Percentiles rank a stretch among this genome's conserved stretches.
Evolutionary conservation across 1,140 invertebrate species (phyloP).

Genomic region (Drosophila nasuta): DNA sequence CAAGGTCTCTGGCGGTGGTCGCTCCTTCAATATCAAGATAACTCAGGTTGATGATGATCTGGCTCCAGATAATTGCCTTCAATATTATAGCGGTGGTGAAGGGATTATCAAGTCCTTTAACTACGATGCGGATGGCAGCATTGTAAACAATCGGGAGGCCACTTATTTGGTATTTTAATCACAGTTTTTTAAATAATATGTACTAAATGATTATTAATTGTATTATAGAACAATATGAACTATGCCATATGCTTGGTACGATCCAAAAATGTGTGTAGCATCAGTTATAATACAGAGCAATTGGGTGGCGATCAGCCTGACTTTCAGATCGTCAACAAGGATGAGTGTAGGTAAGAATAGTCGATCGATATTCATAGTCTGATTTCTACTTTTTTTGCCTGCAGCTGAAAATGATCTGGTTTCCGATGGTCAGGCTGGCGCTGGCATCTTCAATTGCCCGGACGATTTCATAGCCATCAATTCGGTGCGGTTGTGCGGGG

Average conservation of each 20-base stretch:
- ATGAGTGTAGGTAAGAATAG: constrained; percentile 76
- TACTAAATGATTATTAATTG: too few species aligned
- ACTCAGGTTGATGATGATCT: constrained; percentile 86
- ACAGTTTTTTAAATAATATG: background rate
- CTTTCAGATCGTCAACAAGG: constrained; percentile 89
- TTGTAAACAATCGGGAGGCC: constrained; percentile 85
- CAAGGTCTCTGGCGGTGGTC: constrained; percentile 84
- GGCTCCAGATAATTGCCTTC: constrained; percentile 88
- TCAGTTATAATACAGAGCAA: constrained; percentile 88
- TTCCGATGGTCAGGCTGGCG: constrained; percentile 88
- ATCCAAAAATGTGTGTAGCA: constrained; percentile 87
- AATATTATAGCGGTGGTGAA: constrained; percentile 87
- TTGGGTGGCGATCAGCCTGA: constrained; percentile 85
- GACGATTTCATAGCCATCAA: constrained; percentile 90
- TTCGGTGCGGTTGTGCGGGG: constrained; percentile 89
- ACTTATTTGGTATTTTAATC: constrained; percentile 86
- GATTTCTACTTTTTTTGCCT: background rate
- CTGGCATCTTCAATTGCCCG: constrained; percentile 90
- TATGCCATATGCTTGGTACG: constrained; percentile 91
- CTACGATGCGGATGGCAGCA: constrained; percentile 87
- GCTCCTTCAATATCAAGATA: constrained; percentile 89
- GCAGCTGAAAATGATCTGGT: constrained; percentile 85
- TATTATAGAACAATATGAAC: constrained; percentile 90
- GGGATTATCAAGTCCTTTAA: constrained; percentile 90
- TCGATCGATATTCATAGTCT: background rate